Percentiles rank a stretch among this genome's conserved stretches.
phyloP scores from a whole-genome alignment of 2,113 vertebrate species.

The Pluvialis apricaria region DNA sequence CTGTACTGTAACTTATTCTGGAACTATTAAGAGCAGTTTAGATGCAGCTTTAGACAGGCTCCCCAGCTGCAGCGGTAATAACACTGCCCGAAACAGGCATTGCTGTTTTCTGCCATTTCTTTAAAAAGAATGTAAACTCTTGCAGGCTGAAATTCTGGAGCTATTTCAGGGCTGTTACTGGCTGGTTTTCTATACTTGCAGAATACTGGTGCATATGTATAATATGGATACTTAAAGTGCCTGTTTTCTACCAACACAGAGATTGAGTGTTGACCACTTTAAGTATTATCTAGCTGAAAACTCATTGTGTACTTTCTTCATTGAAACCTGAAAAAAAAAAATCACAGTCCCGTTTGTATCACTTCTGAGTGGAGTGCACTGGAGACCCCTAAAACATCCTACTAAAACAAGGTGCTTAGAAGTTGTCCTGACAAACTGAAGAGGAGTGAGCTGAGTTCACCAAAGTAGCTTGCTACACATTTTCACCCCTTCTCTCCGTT shows the following conservation, averaged over 20 bases:
- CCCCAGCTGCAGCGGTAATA: neutral
- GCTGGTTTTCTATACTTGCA: neutral
- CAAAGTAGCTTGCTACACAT: neutral
- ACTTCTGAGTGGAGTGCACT: neutral
- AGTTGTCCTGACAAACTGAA: neutral
- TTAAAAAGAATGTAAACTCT: neutral
- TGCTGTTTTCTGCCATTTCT: neutral
- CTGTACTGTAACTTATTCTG: neutral
- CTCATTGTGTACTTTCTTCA: neutral
- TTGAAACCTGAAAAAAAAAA: neutral
- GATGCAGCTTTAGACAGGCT: neutral
- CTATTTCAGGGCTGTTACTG: neutral
- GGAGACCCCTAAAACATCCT: neutral
- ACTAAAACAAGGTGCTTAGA: neutral
- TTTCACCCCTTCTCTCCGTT: rapidly evolving
- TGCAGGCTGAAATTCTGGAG: neutral
- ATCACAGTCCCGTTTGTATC: neutral
- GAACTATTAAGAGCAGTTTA: neutral
- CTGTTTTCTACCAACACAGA: neutral
- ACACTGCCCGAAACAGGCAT: neutral
- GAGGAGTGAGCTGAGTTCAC: neutral
- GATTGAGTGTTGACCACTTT: neutral
- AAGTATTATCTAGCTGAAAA: neutral
- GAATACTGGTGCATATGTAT: neutral
- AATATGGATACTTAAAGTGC: neutral